Base-by-base conservation (phyloP, 2,113 vertebrate genomes). In the Dinomys branickii region DNA sequence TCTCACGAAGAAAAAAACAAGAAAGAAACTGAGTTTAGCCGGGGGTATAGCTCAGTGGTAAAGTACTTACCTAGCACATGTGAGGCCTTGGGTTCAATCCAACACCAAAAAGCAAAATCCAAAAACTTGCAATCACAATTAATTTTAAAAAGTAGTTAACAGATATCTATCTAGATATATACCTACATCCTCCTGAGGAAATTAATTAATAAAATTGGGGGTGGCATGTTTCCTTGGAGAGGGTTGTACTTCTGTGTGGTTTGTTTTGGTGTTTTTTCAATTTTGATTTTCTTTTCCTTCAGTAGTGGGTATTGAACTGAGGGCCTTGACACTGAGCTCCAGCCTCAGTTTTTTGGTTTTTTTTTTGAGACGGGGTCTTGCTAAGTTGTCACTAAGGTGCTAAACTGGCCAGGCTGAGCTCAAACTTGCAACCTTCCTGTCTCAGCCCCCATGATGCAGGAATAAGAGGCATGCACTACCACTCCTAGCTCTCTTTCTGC, bases 11-110 rank as follows among this genome's bases (percentile, higher is more conserved):
- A 77, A 47, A 9, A 71, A 77, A 77, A 47, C 24, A 75, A 28
- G 5, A 77, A 77, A 77, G 44, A 77, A 47, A 50, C 13, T 71
- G 14, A 47, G 17, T 59, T 8, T 10, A 30, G 1, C 82, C 33
- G 26, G 35, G 47, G 47, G 3, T 56, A 1, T 65, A 65, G 59
- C 41, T 41, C 22, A 16, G 35, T 6, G 47, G 20, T 52, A 14
- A 13, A 54, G 35, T 8, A 4, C 44, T 67, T 50, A 3, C 10
- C 4, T 13, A 30, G 0, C 26, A 30, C 30, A 4, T 5, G 0
- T 54, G 50, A 54, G 24, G n/a, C 5, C 52, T n/a, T 41, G 14
- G n/a, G 13, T 54, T 87, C 50, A 41, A 17, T 3, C n/a, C 65
- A 73, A 52, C 50, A 58, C 5, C 26, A 28, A 26, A 63, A 50